Percentiles rank a stretch among this genome's conserved stretches.
Evolutionary conservation across 2,888 invertebrate species (phyloP).

Genomic region (Lordiphosa andalusiaca): DNA sequence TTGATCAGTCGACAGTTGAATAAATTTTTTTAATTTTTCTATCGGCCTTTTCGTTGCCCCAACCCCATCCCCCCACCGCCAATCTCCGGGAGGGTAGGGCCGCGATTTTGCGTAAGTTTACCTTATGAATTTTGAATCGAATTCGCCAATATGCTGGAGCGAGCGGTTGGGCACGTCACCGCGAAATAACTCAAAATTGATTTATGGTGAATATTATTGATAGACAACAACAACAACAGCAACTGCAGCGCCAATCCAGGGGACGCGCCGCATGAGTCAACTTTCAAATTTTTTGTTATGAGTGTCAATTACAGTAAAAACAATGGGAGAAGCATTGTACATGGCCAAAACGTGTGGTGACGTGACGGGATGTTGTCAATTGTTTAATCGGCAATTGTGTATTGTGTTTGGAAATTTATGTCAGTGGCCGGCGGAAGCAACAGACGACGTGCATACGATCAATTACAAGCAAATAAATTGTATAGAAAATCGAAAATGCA

Average conservation of each 20-base stretch:
- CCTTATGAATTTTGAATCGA: conserved; percentile 51
- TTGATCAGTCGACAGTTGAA: conserved; percentile 73
- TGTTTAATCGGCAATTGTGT: conserved; percentile 73
- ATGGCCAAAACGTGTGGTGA: conserved; percentile 52
- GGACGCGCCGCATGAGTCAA: conserved; percentile 63
- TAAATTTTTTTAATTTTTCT: conserved; percentile 70
- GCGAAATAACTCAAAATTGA: conserved; percentile 71
- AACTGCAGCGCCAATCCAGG: conserved; percentile 6
- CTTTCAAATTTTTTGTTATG: conserved; percentile 73
- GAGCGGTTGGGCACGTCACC: conserved; percentile 53
- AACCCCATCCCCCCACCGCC: conserved; percentile 27
- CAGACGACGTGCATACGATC: conserved; percentile 59
- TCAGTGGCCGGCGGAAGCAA: conserved; percentile 58
- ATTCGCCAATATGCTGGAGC: conserved; percentile 29
- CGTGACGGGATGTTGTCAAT: conserved; percentile 79
- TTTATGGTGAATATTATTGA: conserved; percentile 69
- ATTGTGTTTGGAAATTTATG: conserved; percentile 67
- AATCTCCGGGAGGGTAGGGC: conserved; percentile 42
- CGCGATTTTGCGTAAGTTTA: conserved; percentile 23
- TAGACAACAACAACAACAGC: conserved; percentile 45
- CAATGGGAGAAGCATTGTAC: conserved; percentile 53
- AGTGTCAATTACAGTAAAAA: conserved; percentile 73
- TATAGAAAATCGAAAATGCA: conserved; percentile 47
- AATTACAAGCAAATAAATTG: conserved; percentile 69
- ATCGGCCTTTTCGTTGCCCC: conserved; percentile 33